Evolutionary conservation across 2,888 invertebrate genomes (phyloP), one percentile per base, ranked within the genome.

Genomic region (Sialis lutaria): DNA sequence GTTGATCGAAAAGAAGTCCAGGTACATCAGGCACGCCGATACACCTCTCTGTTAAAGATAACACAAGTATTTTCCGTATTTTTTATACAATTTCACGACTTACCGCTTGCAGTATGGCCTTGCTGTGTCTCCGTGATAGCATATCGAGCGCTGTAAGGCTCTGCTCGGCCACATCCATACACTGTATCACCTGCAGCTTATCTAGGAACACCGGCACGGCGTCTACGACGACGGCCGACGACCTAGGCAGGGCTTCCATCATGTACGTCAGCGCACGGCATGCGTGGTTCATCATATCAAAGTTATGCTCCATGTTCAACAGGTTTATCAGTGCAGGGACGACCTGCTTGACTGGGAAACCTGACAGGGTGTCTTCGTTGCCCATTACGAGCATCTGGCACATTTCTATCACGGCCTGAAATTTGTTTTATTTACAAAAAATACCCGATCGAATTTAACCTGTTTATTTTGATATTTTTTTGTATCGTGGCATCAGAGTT

Each of bases 151-250:
- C 97, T 5, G 96, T 93, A 51, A 98, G 74, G 54, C 93, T 90
- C 69, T 98, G 97, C 65, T 98, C 98, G 4, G 98, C 98, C 13
- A 98, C 97, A 68, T 98, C 98, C 91, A 98, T 97, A 64, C 97
- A 98, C 55, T 96, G 96, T 57, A 97, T 98, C 30, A 91, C 88
- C 69, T 96, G 93, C 48, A 97, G 72, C 68, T 93, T 98, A 67
- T 96, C 93, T 48, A 98, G 70, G 68, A 98, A 93, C 1, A 91
- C 89, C 1, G 98, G 97, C 49, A 98, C 91, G 2, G 96, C 96
- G 58, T 97, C 90, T 2, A 95, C 90, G 7, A 98, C 93, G 2
- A 96, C 88, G 22, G 88, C 85, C 44, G 95, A 92, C 35, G 96
- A 95, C 49, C 98, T 78, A 0, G 98, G 98, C 54, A 98, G 64